phyloP scores from a whole-genome alignment of 2,888 invertebrate genomes.

The Camptogramma bilineatum region DNA sequence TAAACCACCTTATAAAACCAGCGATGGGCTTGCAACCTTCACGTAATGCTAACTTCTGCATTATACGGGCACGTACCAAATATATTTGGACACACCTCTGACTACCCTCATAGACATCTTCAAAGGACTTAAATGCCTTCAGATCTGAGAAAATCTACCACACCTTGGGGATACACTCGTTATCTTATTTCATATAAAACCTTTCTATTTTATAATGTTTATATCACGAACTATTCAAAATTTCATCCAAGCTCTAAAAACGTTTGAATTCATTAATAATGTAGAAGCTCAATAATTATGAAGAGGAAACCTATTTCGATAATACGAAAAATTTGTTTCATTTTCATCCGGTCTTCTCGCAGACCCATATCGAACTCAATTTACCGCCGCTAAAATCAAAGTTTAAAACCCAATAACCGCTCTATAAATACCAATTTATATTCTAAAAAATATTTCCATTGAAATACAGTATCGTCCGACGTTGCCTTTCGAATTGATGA shows the following conservation, averaged over 20 bases:
- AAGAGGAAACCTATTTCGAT: neutral
- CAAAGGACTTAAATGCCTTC: too few species aligned
- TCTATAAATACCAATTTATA: slow-evolving; percentile 32
- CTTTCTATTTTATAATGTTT: too few species aligned
- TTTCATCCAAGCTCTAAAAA: neutral
- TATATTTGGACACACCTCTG: too few species aligned
- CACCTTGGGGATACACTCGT: too few species aligned
- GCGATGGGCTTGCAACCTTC: too few species aligned
- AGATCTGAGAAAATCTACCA: neutral
- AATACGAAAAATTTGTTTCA: neutral
- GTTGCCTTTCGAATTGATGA: slow-evolving; percentile 61
- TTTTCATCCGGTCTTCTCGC: slow-evolving; percentile 6
- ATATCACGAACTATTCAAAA: neutral
- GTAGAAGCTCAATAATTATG: neutral
- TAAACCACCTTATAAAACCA: neutral
- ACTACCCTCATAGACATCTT: too few species aligned
- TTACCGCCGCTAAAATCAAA: slow-evolving; percentile 19
- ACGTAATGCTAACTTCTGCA: too few species aligned
- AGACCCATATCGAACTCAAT: slow-evolving; percentile 11
- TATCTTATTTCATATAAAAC: too few species aligned
- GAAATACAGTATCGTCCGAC: slow-evolving; percentile 31
- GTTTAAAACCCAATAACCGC: slow-evolving; percentile 25
- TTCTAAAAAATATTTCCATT: slow-evolving; percentile 31
- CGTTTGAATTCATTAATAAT: neutral
- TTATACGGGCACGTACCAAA: too few species aligned